Conservation (phyloP, 2,888 invertebrate species). For the Diarsia dahlii region DNA sequence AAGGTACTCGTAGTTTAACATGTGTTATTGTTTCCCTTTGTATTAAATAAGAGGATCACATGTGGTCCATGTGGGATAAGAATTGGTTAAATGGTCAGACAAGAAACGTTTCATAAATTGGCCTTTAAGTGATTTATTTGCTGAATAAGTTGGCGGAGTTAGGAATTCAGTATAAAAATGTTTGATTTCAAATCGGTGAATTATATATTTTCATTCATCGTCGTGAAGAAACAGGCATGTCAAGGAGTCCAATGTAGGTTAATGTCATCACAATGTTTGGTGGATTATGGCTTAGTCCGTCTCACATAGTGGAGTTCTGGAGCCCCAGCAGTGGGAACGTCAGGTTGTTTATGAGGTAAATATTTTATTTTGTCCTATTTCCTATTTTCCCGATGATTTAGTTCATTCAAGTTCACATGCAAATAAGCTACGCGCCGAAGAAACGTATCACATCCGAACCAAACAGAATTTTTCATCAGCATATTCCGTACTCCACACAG, state of each 20-base stretch:
- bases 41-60: slow-evolving; percentile 50
- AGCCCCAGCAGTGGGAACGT: background rate
- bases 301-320: background rate
- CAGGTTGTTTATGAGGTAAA: background rate
- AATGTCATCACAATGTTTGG: no score
- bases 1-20: slow-evolving; percentile 42
- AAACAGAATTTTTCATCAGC: slow-evolving; percentile 53
- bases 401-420: slow-evolving; percentile 26
- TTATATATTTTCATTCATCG: background rate
- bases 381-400: slow-evolving; percentile 6
- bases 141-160: background rate
- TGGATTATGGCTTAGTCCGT: background rate
- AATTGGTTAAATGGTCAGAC: slow-evolving; percentile 30
- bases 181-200: background rate
- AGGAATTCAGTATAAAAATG: background rate
- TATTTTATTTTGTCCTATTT: background rate
- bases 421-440: slow-evolving; percentile 19
- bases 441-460: slow-evolving; percentile 13
- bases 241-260: background rate
- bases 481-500: slow-evolving; percentile 36
- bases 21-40: slow-evolving; percentile 43
- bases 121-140: slow-evolving; percentile 11
- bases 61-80: slow-evolving; percentile 20
- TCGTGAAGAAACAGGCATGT: background rate
- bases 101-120: slow-evolving; percentile 22